phyloP scores from a whole-genome alignment of 2,797 vertebrate genomes.

The Diplodus puntazzo region DNA sequence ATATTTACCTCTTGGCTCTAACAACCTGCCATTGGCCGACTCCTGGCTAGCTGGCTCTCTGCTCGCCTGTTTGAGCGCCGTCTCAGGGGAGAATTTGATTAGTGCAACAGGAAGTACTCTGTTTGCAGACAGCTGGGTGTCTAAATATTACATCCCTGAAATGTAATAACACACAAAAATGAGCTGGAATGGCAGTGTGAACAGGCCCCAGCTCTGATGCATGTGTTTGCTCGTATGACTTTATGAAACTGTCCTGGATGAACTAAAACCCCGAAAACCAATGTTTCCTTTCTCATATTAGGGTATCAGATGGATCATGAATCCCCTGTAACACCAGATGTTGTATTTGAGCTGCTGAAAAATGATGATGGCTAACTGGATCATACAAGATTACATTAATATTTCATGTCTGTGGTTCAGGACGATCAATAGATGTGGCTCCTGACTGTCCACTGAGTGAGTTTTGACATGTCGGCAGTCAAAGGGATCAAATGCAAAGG shows the following conservation, averaged over 20 bases:
- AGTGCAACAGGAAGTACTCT: conserved; percentile 73
- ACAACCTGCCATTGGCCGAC: background rate
- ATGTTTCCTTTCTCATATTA: conserved; percentile 1
- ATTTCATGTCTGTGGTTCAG: conserved; percentile 70
- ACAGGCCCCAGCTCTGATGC: background rate
- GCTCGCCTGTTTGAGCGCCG: conserved; percentile 1
- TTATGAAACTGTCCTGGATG: background rate
- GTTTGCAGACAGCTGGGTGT: conserved; percentile 54
- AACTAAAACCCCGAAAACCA: background rate
- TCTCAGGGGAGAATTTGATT: conserved; percentile 71
- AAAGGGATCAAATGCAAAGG: conserved; percentile 2
- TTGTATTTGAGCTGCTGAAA: conserved; percentile 19
- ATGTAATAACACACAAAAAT: conserved; percentile 46
- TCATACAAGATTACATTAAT: conserved; percentile 70
- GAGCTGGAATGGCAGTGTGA: background rate
- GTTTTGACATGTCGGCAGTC: background rate
- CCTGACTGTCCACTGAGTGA: conserved; percentile 42
- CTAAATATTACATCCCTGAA: conserved; percentile 57
- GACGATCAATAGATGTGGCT: conserved; percentile 73
- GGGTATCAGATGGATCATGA: conserved; percentile 13
- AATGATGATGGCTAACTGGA: conserved; percentile 37
- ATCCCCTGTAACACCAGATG: conserved; percentile 2
- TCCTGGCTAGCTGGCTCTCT: background rate
- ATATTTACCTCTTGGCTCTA: conserved; percentile 2
- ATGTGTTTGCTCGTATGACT: background rate